These are phyloP conservation scores for Merluccius polli DNA, from an alignment of 2,797 vertebrate species.

Conservation along the genomic window DNA sequence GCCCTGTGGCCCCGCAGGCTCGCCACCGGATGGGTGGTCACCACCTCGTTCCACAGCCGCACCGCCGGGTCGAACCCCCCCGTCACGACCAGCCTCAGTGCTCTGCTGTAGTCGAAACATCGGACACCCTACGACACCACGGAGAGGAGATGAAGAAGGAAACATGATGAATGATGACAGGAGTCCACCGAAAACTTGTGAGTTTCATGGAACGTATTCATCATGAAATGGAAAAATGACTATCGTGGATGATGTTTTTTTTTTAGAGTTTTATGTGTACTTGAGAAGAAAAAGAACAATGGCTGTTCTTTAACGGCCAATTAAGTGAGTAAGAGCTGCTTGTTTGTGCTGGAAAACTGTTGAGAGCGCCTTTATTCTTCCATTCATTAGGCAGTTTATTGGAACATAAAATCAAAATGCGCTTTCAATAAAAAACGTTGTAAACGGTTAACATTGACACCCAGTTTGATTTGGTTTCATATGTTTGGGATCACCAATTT, in stretches of 20 bases:
- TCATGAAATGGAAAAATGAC: background rate
- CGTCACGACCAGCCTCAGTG: constrained; percentile 50
- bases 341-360: background rate
- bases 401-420: background rate
- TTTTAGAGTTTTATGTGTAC: background rate
- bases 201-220: background rate
- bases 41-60: constrained; percentile 53
- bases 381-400: background rate
- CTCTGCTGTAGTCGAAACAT: constrained; percentile 58
- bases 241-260: background rate
- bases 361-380: background rate
- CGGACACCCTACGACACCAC: constrained; percentile 44
- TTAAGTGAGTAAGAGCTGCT: background rate
- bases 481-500: background rate
- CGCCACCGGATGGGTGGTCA: constrained; percentile 38
- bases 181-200: background rate
- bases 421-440: background rate
- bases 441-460: background rate
- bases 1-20: constrained; percentile 51
- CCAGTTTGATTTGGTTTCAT: background rate
- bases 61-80: constrained; percentile 41
- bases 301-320: background rate
- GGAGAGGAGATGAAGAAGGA: background rate
- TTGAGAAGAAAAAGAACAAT: background rate
- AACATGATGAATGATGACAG: background rate